A percentile compares a stretch with the other conserved stretches of the same genome.
Evolutionary conservation across 2,797 vertebrate species (phyloP).

Genomic region (Xenopus petersii): DNA sequence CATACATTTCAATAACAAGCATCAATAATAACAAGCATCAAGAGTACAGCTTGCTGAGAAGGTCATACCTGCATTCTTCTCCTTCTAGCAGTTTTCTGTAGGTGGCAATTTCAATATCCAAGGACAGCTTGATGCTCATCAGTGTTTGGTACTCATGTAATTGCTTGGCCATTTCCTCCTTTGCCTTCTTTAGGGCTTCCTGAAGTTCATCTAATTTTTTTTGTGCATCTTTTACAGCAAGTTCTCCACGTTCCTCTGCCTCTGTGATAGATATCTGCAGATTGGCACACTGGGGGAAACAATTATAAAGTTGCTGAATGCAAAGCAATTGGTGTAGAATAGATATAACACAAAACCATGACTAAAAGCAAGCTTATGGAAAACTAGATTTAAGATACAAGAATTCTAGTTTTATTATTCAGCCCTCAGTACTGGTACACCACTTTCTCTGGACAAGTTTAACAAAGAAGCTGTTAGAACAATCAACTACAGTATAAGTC

Average conservation of each 20-base stretch:
- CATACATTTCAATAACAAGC: background rate
- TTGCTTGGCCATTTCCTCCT: slow-evolving; percentile 76
- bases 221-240: slow-evolving; percentile 63
- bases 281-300: slow-evolving; percentile 62
- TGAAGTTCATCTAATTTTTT: slow-evolving; percentile 68
- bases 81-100: slow-evolving; percentile 78
- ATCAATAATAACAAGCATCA: background rate
- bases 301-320: no score
- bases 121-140: slow-evolving; percentile 82
- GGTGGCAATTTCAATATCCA: slow-evolving; percentile 87
- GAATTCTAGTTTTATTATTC: no score
- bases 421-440: no score
- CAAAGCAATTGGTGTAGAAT: no score
- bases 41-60: background rate
- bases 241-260: slow-evolving; percentile 61
- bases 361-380: no score
- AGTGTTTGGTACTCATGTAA: slow-evolving; percentile 81
- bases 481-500: no score
- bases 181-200: slow-evolving; percentile 72
- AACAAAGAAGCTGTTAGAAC: no score
- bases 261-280: slow-evolving; percentile 67
- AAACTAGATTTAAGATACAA: no score
- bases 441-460: no score
- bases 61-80: slow-evolving; percentile 62
- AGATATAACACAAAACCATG: no score